A percentile compares a stretch with the other conserved stretches of the same genome.
phyloP scores from a whole-genome alignment of 2,113 vertebrate genomes.

The Osmerus eperlanus region DNA sequence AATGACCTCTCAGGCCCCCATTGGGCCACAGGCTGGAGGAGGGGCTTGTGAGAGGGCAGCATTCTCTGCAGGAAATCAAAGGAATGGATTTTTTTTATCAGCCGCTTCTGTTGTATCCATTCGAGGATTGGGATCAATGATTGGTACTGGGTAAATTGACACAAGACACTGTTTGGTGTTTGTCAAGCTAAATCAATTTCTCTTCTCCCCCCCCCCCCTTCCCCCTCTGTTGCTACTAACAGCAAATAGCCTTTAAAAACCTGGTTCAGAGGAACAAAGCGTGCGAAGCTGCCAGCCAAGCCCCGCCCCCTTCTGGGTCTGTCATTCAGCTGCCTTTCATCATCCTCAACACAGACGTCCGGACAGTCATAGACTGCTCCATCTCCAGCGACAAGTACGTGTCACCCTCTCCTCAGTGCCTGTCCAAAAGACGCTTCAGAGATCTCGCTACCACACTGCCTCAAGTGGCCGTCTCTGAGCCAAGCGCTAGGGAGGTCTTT shows the following conservation, averaged over 20 bases:
- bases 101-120: no score
- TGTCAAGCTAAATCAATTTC: background rate
- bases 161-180: no score
- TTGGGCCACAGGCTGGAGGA: background rate
- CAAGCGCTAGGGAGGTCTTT: background rate
- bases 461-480: background rate
- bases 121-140: no score
- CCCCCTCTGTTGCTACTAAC: slow-evolving; percentile 16
- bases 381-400: slow-evolving; percentile 87
- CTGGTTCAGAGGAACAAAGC: slow-evolving; percentile 84
- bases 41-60: background rate
- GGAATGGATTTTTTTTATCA: no score
- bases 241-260: slow-evolving; percentile 90
- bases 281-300: slow-evolving; percentile 75
- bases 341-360: slow-evolving; percentile 84
- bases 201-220: slow-evolving; percentile 2
- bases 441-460: background rate
- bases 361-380: slow-evolving; percentile 86
- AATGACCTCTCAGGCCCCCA: background rate
- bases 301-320: slow-evolving; percentile 76
- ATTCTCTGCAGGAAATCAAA: background rate
- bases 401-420: background rate
- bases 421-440: background rate
- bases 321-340: slow-evolving; percentile 85
- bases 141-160: no score